Percentiles rank a stretch among this genome's conserved stretches.
phyloP scores from a whole-genome alignment of 2,888 invertebrate species.

The Lepidochitona cinerea region DNA sequence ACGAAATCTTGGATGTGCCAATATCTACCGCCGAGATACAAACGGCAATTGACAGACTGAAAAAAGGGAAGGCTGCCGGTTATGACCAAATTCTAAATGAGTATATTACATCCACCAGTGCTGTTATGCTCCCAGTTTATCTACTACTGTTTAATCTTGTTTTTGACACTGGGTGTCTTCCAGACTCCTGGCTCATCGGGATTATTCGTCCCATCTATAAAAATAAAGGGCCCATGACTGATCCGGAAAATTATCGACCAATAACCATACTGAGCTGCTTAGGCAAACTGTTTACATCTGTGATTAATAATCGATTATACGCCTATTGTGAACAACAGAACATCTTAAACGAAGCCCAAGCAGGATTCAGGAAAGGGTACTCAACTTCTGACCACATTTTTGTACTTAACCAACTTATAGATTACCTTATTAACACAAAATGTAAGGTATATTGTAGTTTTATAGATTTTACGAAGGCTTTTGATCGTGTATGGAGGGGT shows the following conservation, averaged over 20 bases:
- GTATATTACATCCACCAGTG: background rate
- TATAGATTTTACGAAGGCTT: constrained; percentile 4
- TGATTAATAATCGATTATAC: background rate
- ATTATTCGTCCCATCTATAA: background rate
- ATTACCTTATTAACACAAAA: background rate
- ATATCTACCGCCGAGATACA: background rate
- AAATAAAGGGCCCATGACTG: background rate
- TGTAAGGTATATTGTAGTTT: background rate
- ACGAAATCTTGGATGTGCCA: background rate
- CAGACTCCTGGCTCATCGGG: background rate
- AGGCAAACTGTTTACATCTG: background rate
- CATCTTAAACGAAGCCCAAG: background rate
- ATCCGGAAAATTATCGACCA: background rate
- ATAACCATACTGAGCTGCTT: background rate
- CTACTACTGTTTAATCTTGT: background rate
- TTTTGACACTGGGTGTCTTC: background rate
- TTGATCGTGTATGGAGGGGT: constrained; percentile 2
- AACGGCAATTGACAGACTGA: background rate
- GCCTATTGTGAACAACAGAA: background rate
- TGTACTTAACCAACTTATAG: background rate
- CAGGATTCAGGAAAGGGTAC: background rate
- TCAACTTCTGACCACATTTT: background rate
- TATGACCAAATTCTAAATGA: background rate
- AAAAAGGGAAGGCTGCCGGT: background rate
- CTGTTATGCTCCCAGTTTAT: background rate